Evolutionary conservation across 2,113 vertebrate species (phyloP), one percentile per base, ranked within the genome.

Genomic region (Oreochromis niloticus): DNA sequence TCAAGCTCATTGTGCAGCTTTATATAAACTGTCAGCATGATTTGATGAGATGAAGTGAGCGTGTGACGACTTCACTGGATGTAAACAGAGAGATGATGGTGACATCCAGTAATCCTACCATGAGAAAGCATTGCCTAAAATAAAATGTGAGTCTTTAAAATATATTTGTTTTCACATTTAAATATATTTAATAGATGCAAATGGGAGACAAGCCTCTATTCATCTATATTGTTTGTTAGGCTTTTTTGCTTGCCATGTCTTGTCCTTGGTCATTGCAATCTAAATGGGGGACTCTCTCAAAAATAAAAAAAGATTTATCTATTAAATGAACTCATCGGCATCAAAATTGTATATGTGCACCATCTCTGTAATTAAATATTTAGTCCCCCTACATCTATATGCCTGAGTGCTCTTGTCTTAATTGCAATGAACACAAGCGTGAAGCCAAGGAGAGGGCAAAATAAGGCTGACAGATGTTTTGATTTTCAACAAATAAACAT

Each of bases 391-490:
- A 85, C 90, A 66, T 66, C 92, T 96, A 95, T 93, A 94, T 92
- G 94, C 90, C 91, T 22, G 93, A 97, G 90, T 92, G 95, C 91
- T 86, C 94, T 94, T 90, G 88, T 96, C 95, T 95, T 96, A 97
- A 97, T 96, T 97, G 96, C 92, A 91, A 94, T 95, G 97, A 97
- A 97, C 93, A 96, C 94, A 96, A 93, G 90, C 90, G 92, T 91
- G 95, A 95, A 96, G 95, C 80, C 92, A 93, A 91, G 55, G 87
- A 96, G 95, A 94, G 95, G 93, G 91, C 87, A 93, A 82, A 54
- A 78, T 34, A 16, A 84, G 55, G 94, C 88, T 96, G 96, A 95
- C 94, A 96, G 92, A 97, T 96, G 96, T 83, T 87, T 91, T 66
- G 41, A 75, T 82, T 87, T 84, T 85, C 46, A 46, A 11, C 71